phyloP scores from a whole-genome alignment of 2,888 invertebrate genomes.

The Isotomurus palustris region DNA sequence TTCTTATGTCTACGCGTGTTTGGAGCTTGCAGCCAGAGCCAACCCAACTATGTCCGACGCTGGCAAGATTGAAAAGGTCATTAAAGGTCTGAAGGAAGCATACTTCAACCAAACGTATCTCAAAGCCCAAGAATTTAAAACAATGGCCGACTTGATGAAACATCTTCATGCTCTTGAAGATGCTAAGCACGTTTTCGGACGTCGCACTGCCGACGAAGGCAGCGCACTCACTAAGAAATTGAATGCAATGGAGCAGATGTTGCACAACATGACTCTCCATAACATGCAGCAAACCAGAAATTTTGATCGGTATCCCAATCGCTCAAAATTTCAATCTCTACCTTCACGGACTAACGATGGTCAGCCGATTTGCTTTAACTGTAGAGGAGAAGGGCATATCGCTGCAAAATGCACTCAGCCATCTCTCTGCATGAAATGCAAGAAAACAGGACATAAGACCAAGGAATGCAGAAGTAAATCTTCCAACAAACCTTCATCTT shows the following conservation, averaged over 20 bases:
- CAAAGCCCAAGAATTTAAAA: neutral
- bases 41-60: neutral
- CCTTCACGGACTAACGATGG: neutral
- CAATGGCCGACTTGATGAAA: neutral
- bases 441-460: too few species aligned
- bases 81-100: neutral
- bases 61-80: neutral
- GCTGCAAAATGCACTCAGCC: too few species aligned
- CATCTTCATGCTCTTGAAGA: constrained; percentile 1
- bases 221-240: too few species aligned
- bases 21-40: neutral
- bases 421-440: too few species aligned
- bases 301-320: neutral
- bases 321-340: neutral
- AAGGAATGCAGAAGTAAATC: too few species aligned
- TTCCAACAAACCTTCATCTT: too few species aligned
- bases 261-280: neutral
- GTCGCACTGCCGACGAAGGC: neutral
- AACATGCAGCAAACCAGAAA: neutral
- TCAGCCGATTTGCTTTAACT: constrained; percentile 11
- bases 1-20: neutral
- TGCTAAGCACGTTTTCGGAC: neutral
- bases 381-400: neutral
- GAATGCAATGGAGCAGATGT: too few species aligned
- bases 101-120: neutral